Evolutionary conservation across 1,140 invertebrate genomes (phyloP).

Genomic region (Scylla paramamosain): DNA sequence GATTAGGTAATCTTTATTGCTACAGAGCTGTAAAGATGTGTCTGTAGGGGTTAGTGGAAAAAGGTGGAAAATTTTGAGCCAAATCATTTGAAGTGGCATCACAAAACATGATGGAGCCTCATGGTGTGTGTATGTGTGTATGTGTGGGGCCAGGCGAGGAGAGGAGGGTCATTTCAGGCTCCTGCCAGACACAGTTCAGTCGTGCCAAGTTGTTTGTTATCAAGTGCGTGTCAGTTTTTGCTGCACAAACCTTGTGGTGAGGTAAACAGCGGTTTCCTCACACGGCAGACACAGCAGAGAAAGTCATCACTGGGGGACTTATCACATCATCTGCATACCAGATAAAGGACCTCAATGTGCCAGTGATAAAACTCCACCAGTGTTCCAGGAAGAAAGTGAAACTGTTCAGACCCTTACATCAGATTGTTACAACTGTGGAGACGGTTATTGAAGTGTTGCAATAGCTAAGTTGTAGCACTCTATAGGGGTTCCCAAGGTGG

Average conservation of each 20-base stretch:
- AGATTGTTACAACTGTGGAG: neutral
- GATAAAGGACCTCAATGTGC: neutral
- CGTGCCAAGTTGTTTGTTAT: constrained; percentile 75
- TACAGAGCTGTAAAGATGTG: neutral
- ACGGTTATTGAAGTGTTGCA: neutral
- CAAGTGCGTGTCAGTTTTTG: constrained; percentile 62
- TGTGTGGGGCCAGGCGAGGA: neutral
- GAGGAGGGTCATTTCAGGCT: constrained; percentile 69
- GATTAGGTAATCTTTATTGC: neutral
- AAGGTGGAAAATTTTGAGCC: neutral
- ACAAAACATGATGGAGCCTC: constrained; percentile 70
- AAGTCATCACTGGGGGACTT: neutral
- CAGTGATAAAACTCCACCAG: neutral
- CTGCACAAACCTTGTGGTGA: constrained; percentile 9
- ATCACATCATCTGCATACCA: neutral
- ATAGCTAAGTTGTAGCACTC: neutral
- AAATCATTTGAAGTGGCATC: neutral
- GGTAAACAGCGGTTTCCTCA: constrained; percentile 30
- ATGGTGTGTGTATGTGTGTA: constrained; percentile 42
- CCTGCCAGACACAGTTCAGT: constrained; percentile 65
- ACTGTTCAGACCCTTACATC: neutral
- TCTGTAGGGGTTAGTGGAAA: neutral
- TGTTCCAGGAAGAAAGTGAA: neutral
- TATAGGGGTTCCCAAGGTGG: constrained; percentile 54
- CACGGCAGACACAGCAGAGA: neutral